phyloP scores from a whole-genome alignment of 35 echinoderm and acorn worm species.

The Strongylocentrotus purpuratus region DNA sequence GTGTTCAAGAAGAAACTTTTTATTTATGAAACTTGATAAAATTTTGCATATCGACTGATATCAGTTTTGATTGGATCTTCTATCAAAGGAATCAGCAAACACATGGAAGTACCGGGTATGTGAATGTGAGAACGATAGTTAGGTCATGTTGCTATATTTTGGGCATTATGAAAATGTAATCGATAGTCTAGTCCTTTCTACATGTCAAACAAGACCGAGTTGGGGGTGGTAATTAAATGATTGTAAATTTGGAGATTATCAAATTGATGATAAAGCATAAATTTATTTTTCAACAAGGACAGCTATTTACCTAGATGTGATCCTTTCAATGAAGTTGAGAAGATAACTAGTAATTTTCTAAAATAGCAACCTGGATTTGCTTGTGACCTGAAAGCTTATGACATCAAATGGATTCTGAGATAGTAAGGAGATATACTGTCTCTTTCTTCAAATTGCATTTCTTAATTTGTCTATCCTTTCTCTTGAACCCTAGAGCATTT shows the following conservation, averaged over 20 bases:
- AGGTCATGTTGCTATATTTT: too few relatives aligned
- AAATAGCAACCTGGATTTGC: not conserved
- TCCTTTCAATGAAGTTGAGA: not conserved
- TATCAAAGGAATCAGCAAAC: too few relatives aligned
- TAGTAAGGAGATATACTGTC: not conserved
- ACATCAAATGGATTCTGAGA: not conserved
- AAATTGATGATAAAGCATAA: not conserved
- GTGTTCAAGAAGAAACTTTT: too few relatives aligned
- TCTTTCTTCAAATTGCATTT: not conserved
- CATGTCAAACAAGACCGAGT: too few relatives aligned
- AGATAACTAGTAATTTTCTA: not conserved
- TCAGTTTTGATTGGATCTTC: too few relatives aligned
- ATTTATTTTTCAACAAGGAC: not conserved
- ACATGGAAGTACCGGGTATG: too few relatives aligned
- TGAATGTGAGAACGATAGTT: too few relatives aligned
- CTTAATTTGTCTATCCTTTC: not conserved
- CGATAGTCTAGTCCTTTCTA: too few relatives aligned
- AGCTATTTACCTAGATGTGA: not conserved
- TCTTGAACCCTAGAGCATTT: not conserved
- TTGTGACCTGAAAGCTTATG: not conserved
- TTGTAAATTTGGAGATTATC: not conserved
- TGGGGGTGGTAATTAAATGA: too few relatives aligned
- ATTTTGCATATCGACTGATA: too few relatives aligned
- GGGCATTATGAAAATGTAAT: too few relatives aligned
- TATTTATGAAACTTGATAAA: too few relatives aligned